Evolutionary conservation across 2,797 vertebrate genomes (phyloP).

Genomic region (Graptemys geographica): DNA sequence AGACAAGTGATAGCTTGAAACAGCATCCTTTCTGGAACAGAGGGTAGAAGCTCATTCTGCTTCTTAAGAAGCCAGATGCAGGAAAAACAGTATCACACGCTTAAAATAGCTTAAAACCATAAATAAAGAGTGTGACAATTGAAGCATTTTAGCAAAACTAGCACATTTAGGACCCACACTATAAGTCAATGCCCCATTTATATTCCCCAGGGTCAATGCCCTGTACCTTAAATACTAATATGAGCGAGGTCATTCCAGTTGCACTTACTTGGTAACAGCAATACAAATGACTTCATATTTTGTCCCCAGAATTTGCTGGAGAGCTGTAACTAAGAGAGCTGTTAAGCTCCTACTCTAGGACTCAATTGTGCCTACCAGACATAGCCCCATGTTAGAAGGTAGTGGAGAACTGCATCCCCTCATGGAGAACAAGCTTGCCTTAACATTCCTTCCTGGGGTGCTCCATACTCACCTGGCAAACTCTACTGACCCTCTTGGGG

Average conservation of each 20-base stretch:
- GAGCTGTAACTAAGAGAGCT: neutral
- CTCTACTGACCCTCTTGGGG: neutral
- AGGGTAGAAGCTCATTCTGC: neutral
- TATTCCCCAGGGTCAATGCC: neutral
- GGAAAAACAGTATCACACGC: neutral
- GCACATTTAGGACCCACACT: fast-evolving
- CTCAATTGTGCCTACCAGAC: fast-evolving
- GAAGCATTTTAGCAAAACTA: neutral
- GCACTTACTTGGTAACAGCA: fast-evolving
- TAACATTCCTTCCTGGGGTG: neutral
- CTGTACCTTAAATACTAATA: neutral
- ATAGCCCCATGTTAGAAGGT: fast-evolving
- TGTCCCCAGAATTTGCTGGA: fast-evolving
- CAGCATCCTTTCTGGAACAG: neutral
- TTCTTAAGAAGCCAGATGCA: neutral
- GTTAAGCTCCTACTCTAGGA: fast-evolving
- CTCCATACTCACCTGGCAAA: neutral
- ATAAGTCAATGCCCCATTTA: fast-evolving
- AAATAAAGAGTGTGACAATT: neutral
- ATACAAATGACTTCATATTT: neutral
- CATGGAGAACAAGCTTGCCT: neutral
- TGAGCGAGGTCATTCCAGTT: fast-evolving
- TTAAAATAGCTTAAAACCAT: neutral
- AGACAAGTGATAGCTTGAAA: neutral
- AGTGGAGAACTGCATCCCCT: neutral